Evolutionary conservation across 2,888 invertebrate species (phyloP).

Genomic region (Nemoura dubitans): DNA sequence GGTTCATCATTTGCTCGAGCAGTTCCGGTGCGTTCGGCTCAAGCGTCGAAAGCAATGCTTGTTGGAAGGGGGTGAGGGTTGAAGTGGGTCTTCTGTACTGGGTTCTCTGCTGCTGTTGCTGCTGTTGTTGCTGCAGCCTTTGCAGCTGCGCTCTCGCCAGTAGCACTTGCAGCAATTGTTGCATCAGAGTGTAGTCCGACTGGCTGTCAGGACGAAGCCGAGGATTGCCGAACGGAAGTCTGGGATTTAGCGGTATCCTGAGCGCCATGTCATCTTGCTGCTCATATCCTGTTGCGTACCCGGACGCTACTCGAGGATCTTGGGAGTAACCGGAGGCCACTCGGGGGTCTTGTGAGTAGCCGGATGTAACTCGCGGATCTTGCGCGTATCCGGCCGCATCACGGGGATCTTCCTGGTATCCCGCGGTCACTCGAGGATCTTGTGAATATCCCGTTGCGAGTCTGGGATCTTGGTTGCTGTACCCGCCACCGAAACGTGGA

Average conservation of each 20-base stretch:
- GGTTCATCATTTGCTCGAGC: slow-evolving; percentile 43
- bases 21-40: slow-evolving; percentile 47
- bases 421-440: slow-evolving; percentile 3
- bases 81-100: slow-evolving; percentile 30
- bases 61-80: slow-evolving; percentile 45
- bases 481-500: slow-evolving; percentile 25
- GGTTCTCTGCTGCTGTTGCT: slow-evolving; percentile 33
- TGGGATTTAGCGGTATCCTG: slow-evolving; percentile 24
- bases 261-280: slow-evolving; percentile 19
- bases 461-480: slow-evolving; percentile 13
- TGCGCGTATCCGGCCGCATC: neutral
- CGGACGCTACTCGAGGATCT: neutral
- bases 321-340: neutral
- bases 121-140: slow-evolving; percentile 14
- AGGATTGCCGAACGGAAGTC: slow-evolving; percentile 28
- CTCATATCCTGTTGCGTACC: neutral
- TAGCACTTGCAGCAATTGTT: slow-evolving; percentile 41
- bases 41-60: slow-evolving; percentile 47
- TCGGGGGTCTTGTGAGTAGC: slow-evolving; percentile 18
- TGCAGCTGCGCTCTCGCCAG: slow-evolving; percentile 30
- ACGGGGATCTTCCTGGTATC: slow-evolving; percentile 17
- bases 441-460: neutral
- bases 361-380: neutral
- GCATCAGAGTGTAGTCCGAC: slow-evolving; percentile 25
- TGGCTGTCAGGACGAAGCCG: slow-evolving; percentile 19